Evolutionary conservation across 2,888 invertebrate genomes (phyloP), one percentile per base, ranked within the genome.

Genomic region (Cactoblastis cactorum): DNA sequence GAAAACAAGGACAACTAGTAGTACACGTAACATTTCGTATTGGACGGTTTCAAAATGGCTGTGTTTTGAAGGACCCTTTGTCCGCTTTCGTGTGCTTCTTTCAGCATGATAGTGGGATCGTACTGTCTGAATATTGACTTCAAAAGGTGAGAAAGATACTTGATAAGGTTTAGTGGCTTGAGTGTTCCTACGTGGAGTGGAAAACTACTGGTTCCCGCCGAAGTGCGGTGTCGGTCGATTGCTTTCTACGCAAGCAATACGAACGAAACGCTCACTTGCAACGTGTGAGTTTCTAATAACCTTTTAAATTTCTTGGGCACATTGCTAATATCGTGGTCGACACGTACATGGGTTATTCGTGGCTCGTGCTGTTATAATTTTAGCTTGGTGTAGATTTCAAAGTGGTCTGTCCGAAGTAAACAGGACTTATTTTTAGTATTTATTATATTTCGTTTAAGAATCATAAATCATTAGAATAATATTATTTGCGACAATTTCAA

Each of bases 31-130:
- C 88, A 86, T 86, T 87, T 80, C 69, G 54, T 83, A 77, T n/a
- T 59, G 80, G 77, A 87, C 87, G 70, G 87, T 89, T 91, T 90
- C 93, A 93, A 93, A 92, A 93, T 93, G 93, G 93, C 93, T 92
- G 93, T 91, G 90, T 91, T 91, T 92, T 93, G 92, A 92, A 91
- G 91, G 91, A 91, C 90, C 88, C 91, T 92, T 92, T 92, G 90
- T 90, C 87, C 92, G 83, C 85, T 90, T 92, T 92, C 90, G 82
- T 85, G 71, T 80, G 78, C 91, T 90, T 91, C 88, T 91, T 90
- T 90, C 92, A 93, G 91, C 91, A 93, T 93, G 93, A 91, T 91
- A 92, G 90, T 92, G 90, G 91, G 88, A 90, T 91, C 91, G 82
- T 90, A 92, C 91, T 86, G 83, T 84, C 90, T 90, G 82, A 90